A percentile compares a stretch with the other conserved stretches of the same genome.
phyloP scores from a whole-genome alignment of 2,888 invertebrate species.

The Vesta saturnalis region DNA sequence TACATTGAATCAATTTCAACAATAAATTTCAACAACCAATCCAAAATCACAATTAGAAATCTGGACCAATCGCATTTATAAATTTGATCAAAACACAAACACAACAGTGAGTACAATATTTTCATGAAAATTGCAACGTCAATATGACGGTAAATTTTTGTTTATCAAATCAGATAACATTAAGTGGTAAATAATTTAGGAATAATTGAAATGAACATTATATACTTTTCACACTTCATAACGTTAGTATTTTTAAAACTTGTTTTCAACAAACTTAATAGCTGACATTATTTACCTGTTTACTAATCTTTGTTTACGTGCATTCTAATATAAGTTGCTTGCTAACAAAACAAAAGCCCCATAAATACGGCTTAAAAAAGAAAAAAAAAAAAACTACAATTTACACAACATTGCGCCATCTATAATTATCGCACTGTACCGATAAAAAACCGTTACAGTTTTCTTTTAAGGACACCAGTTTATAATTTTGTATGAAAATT shows the following conservation, averaged over 20 bases:
- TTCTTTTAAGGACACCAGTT: too few species aligned
- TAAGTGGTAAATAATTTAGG: neutral
- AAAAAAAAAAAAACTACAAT: neutral
- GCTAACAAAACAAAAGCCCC: neutral
- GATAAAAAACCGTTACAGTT: neutral
- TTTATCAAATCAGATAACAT: constrained; percentile 11
- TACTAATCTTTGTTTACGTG: neutral
- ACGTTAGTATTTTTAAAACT: neutral
- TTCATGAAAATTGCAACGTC: constrained; percentile 45
- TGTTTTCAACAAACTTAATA: neutral
- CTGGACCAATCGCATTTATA: constrained; percentile 44
- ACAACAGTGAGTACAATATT: constrained; percentile 40
- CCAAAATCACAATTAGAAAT: constrained; percentile 35
- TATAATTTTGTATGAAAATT: too few species aligned
- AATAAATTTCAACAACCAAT: constrained; percentile 50
- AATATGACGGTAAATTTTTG: constrained; percentile 36
- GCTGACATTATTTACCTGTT: neutral
- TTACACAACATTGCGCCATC: neutral
- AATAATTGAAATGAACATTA: neutral
- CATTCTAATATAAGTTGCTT: neutral
- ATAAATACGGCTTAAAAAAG: neutral
- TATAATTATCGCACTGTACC: neutral
- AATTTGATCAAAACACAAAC: constrained; percentile 48
- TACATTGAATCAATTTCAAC: constrained; percentile 52
- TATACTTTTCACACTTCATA: neutral